phyloP scores from a whole-genome alignment of 2,888 invertebrate species.

The Metallyticus violacea region DNA sequence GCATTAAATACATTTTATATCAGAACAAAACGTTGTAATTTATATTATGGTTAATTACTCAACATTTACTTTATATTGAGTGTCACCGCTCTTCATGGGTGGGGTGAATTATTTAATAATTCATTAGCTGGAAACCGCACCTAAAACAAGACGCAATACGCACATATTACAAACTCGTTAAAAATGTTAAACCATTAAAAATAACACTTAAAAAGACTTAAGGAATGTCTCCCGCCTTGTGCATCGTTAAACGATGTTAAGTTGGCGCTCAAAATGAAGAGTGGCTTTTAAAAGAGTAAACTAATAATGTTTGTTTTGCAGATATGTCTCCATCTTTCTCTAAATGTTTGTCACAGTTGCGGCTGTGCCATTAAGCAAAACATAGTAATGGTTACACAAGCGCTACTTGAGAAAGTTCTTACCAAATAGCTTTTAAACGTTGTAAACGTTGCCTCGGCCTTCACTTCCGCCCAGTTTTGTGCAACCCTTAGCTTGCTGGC shows the following conservation, averaged over 20 bases:
- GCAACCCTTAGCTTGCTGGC: background rate
- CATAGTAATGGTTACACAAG: background rate
- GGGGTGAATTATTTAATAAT: background rate
- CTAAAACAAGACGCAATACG: background rate
- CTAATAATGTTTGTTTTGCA: background rate
- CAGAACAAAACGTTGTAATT: too few relatives aligned
- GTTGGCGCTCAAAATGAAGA: background rate
- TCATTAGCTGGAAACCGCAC: background rate
- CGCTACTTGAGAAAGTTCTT: background rate
- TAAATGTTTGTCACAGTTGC: background rate
- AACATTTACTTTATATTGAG: too few relatives aligned
- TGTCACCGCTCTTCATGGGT: too few relatives aligned
- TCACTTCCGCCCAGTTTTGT: background rate
- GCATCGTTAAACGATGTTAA: background rate
- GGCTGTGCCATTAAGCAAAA: background rate
- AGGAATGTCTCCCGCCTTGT: background rate
- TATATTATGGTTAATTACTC: too few relatives aligned
- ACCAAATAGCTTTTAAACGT: slow-evolving; percentile 28
- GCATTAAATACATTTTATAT: too few relatives aligned
- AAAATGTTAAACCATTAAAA: background rate
- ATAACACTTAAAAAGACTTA: background rate
- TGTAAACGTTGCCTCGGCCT: slow-evolving; percentile 33
- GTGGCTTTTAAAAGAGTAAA: background rate
- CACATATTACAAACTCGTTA: background rate
- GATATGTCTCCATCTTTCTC: background rate